Evolutionary conservation across 2,888 invertebrate species (phyloP).

Genomic region (Agrochola macilenta): DNA sequence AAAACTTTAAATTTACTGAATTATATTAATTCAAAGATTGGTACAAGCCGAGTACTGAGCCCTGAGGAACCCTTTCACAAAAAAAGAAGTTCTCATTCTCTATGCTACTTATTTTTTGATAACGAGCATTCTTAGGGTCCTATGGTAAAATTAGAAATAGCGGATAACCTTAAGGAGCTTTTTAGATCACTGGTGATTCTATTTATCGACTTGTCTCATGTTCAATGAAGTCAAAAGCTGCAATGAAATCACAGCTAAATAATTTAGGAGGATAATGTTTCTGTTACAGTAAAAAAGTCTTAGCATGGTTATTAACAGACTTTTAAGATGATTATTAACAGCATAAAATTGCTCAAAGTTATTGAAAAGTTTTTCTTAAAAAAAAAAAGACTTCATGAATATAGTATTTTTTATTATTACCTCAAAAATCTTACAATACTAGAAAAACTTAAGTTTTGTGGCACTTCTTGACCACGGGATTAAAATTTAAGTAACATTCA

Average conservation of each 20-base stretch:
- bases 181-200: background rate
- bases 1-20: background rate
- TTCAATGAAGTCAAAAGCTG: conserved; percentile 12
- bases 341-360: background rate
- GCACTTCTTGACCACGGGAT: background rate
- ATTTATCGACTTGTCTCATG: background rate
- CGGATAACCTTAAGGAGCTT: background rate
- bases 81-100: background rate
- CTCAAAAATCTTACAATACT: background rate
- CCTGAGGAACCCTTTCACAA: background rate
- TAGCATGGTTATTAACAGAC: background rate
- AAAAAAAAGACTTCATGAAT: background rate
- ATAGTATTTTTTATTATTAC: background rate
- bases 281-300: background rate
- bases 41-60: background rate
- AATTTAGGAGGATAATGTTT: too few species aligned
- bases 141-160: background rate
- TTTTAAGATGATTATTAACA: background rate
- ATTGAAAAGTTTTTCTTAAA: background rate
- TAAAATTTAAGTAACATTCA: background rate
- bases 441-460: background rate
- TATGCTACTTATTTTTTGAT: background rate
- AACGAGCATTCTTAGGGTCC: background rate
- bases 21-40: background rate
- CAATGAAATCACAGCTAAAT: background rate